Percentiles rank a stretch among this genome's conserved stretches.
Conservation (phyloP, 37 sponge, comb jelly and placozoan species). For the Haliclona indistincta region DNA sequence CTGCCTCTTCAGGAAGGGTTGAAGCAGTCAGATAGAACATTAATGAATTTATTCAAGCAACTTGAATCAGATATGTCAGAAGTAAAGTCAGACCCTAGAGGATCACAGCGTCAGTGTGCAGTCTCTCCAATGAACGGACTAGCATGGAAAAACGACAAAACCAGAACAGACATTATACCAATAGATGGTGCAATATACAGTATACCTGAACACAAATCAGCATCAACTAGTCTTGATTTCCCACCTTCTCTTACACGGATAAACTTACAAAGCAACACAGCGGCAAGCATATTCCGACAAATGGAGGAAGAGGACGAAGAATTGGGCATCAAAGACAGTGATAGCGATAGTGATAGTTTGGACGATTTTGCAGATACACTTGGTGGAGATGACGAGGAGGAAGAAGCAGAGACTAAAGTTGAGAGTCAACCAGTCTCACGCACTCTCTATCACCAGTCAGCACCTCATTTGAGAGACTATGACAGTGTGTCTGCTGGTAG, state of each 20-base stretch:
- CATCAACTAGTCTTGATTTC: background rate
- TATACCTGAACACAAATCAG: background rate
- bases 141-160: background rate
- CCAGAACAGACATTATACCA: too few species aligned
- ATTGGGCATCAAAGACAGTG: background rate
- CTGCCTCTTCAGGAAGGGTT: slow-evolving; percentile 26
- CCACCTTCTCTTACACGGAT: background rate
- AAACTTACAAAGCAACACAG: too few species aligned
- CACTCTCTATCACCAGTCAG: too few species aligned
- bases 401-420: background rate
- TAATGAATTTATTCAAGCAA: slow-evolving; percentile 47
- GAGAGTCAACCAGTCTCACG: background rate
- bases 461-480: too few species aligned
- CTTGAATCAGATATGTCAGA: slow-evolving; percentile 47
- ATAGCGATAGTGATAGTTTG: background rate
- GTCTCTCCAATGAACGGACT: background rate
- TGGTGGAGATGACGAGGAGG: slow-evolving; percentile 6
- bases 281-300: background rate
- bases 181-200: background rate
- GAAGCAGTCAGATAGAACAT: slow-evolving; percentile 42
- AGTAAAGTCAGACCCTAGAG: slow-evolving; percentile 4
- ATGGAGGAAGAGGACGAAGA: too few species aligned
- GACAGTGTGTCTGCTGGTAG: background rate
- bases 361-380: background rate
- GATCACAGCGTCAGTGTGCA: too few species aligned